These are phyloP conservation scores for Trachelipus rathkii DNA, from an alignment of 1,140 invertebrate genomes.

Conservation along the genomic window DNA sequence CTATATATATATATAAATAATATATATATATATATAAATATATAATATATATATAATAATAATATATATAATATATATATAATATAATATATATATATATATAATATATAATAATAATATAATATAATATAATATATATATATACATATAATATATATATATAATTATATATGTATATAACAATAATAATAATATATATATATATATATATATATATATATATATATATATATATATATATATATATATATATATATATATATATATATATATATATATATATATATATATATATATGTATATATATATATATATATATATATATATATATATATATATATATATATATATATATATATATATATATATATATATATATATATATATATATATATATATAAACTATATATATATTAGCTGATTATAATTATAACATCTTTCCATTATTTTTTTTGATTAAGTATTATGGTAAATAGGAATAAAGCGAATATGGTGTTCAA, in stretches of 20 bases:
- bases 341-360: constrained; percentile 11
- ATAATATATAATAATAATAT: not conserved
- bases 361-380: constrained; percentile 11
- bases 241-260: constrained; percentile 13
- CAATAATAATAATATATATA: too few species aligned
- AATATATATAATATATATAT: constrained; percentile 3
- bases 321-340: not conserved
- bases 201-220: constrained; percentile 11
- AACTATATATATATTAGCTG: too few species aligned
- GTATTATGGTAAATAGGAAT: too few species aligned
- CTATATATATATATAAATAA: too few species aligned
- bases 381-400: not conserved
- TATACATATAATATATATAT: constrained; percentile 3
- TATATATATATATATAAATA: constrained; percentile 2
- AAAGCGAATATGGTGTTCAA: too few species aligned
- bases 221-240: constrained; percentile 9
- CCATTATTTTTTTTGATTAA: too few species aligned
- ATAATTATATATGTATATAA: not conserved
- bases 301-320: constrained; percentile 13
- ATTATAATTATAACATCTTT: too few species aligned
- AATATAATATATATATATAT: constrained; percentile 13
- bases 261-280: constrained; percentile 13
- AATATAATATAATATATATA: too few species aligned
- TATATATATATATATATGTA: constrained; percentile 12
- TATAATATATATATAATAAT: not conserved